A percentile compares a stretch with the other conserved stretches of the same genome.
These are phyloP conservation scores for Cyprinodon variegatus DNA, from an alignment of 2,113 vertebrate species.

Conservation along the genomic window DNA sequence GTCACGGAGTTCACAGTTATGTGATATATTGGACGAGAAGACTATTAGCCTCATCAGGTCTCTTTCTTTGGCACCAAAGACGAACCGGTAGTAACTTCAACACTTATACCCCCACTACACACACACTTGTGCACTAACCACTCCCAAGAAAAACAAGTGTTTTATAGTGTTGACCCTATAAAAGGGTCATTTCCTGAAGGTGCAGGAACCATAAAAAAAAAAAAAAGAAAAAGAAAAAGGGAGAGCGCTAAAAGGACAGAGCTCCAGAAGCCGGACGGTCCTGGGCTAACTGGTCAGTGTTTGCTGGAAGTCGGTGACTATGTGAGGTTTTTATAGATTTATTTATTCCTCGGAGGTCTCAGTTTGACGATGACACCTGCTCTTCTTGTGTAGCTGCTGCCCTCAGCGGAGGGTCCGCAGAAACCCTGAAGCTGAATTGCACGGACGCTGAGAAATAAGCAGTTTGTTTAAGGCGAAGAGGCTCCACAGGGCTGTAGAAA, in stretches of 20 bases:
- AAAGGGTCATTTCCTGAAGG: conserved; percentile 90
- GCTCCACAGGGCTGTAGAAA: conserved; percentile 70
- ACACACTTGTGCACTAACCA: conserved; percentile 68
- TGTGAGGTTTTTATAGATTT: conserved; percentile 82
- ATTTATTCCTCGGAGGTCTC: conserved; percentile 72
- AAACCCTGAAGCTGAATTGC: conserved; percentile 68
- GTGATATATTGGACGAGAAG: conserved; percentile 88
- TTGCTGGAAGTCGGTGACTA: conserved; percentile 76
- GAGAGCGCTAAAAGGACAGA: conserved; percentile 80
- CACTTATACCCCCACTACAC: conserved; percentile 74
- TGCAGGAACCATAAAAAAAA: conserved; percentile 92
- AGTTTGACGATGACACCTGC: conserved; percentile 79
- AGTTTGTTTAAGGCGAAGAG: conserved; percentile 74
- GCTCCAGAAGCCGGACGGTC: conserved; percentile 78
- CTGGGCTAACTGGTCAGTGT: conserved; percentile 71
- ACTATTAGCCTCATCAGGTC: conserved; percentile 88
- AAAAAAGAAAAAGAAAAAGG: conserved; percentile 87
- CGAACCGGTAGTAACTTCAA: conserved; percentile 82
- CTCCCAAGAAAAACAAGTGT: conserved; percentile 84
- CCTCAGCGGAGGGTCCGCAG: conserved; percentile 57
- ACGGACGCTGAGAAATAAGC: conserved; percentile 55
- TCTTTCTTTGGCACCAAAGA: conserved; percentile 85
- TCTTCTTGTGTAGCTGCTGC: conserved; percentile 61
- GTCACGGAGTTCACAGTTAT: conserved; percentile 88
- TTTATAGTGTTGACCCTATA: conserved; percentile 94